Percentiles rank a stretch among this genome's conserved stretches.
phyloP scores from a whole-genome alignment of 2,113 vertebrate species.

The Tetrao urogallus region DNA sequence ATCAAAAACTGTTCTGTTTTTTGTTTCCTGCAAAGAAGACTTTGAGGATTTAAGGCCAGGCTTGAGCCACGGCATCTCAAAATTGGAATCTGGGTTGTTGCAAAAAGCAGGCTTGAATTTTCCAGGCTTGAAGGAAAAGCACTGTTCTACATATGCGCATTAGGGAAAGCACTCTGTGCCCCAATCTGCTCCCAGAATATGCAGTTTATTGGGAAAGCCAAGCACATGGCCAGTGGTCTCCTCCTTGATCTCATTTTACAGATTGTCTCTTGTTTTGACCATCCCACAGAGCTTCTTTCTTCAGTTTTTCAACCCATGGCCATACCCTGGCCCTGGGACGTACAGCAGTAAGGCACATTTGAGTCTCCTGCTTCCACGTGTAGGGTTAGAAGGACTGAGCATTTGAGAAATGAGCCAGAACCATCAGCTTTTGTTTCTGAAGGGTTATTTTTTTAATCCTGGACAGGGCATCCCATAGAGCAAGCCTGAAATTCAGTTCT shows the following conservation, averaged over 20 bases:
- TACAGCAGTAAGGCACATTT: neutral
- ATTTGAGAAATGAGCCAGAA: neutral
- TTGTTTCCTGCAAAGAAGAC: neutral
- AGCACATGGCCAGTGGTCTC: neutral
- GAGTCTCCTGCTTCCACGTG: accelerated
- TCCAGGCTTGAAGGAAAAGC: neutral
- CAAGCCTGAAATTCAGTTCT: neutral
- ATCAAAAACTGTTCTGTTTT: neutral
- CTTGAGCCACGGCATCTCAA: neutral
- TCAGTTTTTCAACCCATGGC: neutral
- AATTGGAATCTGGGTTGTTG: neutral
- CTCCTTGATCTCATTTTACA: neutral
- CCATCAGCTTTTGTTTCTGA: neutral
- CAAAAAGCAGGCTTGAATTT: neutral
- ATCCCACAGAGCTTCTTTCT: neutral
- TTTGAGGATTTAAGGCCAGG: neutral
- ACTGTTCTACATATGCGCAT: accelerated
- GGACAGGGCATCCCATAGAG: neutral
- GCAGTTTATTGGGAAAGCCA: too few species aligned
- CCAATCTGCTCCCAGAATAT: neutral
- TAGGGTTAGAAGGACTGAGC: neutral
- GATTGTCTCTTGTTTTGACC: neutral
- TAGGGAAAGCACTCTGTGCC: neutral
- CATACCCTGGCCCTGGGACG: too few species aligned
- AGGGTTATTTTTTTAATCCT: accelerated